phyloP scores from a whole-genome alignment of 2,888 invertebrate species.

The Chrysomela aeneicollis region DNA sequence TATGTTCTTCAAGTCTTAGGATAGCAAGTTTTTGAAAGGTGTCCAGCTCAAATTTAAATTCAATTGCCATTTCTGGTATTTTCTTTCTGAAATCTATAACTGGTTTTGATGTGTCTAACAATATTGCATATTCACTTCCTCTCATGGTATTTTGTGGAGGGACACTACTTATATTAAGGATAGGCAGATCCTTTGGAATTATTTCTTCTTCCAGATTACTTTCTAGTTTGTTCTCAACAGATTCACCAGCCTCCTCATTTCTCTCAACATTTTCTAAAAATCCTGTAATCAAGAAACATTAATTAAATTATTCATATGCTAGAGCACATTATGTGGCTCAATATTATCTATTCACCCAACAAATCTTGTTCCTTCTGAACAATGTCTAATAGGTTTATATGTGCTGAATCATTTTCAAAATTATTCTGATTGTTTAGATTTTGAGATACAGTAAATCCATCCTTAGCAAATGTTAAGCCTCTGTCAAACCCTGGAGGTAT shows the following conservation, averaged over 20 bases:
- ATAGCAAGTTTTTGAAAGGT: slow-evolving; percentile 98
- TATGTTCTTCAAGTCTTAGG: slow-evolving; percentile 88
- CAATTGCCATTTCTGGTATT: slow-evolving; percentile 85
- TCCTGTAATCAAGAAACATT: no score
- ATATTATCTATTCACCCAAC: slow-evolving; percentile 59
- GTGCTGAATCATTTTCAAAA: slow-evolving; percentile 48
- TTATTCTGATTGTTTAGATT: slow-evolving; percentile 25
- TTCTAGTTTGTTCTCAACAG: slow-evolving; percentile 15
- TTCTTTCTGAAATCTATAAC: slow-evolving; percentile 82
- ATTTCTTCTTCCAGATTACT: slow-evolving; percentile 52
- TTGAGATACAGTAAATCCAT: slow-evolving; percentile 56
- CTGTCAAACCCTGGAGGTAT: slow-evolving; percentile 74
- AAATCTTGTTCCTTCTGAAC: slow-evolving; percentile 69
- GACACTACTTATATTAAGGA: slow-evolving; percentile 73
- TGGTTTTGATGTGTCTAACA: slow-evolving; percentile 82
- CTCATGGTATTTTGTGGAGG: slow-evolving; percentile 59
- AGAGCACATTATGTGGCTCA: slow-evolving; percentile 15
- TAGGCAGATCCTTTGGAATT: slow-evolving; percentile 64
- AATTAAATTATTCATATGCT: slow-evolving; percentile 13
- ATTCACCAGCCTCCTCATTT: background rate
- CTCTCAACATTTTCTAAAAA: background rate
- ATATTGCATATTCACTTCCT: slow-evolving; percentile 86
- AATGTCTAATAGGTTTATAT: slow-evolving; percentile 68
- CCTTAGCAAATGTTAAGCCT: slow-evolving; percentile 67
- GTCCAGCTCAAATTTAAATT: slow-evolving; percentile 92